Evolutionary conservation across 1,140 invertebrate species (phyloP).

Genomic region (Aphelenchoides fujianensis): DNA sequence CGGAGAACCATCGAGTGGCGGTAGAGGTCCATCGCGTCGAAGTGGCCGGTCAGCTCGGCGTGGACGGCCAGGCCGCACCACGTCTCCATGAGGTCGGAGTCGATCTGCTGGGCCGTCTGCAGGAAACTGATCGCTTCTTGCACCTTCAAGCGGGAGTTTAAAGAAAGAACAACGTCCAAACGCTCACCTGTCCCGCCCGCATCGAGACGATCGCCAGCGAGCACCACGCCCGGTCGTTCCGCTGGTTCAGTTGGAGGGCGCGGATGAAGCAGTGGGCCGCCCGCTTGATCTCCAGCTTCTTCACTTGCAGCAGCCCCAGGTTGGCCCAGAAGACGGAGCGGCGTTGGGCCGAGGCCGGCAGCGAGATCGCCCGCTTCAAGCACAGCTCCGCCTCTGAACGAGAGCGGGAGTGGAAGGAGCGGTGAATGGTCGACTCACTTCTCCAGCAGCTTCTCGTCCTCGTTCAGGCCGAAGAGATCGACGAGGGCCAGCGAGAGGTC

Average conservation of each 20-base stretch:
- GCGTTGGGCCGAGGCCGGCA: conserved; percentile 30
- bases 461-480: conserved; percentile 15
- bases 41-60: conserved; percentile 34
- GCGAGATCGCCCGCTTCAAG: conserved; percentile 26
- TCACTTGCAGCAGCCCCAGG: conserved; percentile 29
- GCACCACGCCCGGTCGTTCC: conserved; percentile 38
- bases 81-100: conserved; percentile 43
- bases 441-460: conserved; percentile 36
- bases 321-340: conserved; percentile 36
- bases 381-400: conserved; percentile 34
- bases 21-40: conserved; percentile 42
- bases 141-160: conserved; percentile 32
- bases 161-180: conserved; percentile 21
- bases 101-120: conserved; percentile 47
- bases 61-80: conserved; percentile 43
- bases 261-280: conserved; percentile 47
- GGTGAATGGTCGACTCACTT: conserved; percentile 28
- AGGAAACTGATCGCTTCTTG: conserved; percentile 37
- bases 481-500: conserved; percentile 41
- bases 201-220: conserved; percentile 36
- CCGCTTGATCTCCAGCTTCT: conserved; percentile 20
- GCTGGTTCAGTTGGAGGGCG: conserved; percentile 44
- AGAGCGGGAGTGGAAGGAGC: conserved; percentile 13
- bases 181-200: conserved; percentile 29
- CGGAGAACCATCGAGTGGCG: conserved; percentile 40